Evolutionary conservation across 2,797 vertebrate species (phyloP), one percentile per base, ranked within the genome.

Genomic region (Brachyalestes nurse): DNA sequence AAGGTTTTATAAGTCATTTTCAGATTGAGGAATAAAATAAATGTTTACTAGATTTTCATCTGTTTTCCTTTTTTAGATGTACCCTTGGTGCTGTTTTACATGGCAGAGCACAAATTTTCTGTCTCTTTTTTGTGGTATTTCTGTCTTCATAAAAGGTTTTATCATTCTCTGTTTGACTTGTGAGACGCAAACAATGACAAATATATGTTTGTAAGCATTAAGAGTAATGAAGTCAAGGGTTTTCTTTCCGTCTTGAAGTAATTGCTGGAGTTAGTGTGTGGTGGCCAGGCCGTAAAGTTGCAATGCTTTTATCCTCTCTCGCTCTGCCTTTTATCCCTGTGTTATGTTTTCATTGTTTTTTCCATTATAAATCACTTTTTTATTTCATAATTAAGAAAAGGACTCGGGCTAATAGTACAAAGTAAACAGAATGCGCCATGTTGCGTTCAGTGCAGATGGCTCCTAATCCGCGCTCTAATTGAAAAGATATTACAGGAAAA

Each of bases 281-380:
- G 84, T 78, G 80, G 80, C 82, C 83, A 87, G 78, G 76, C 80
- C 76, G 73, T 88, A 88, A 88, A 87, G 82, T 51, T 84, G 80
- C 61, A 70, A 86, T 79, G 82, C 84, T 86, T 90, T 89, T 88
- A 88, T 84, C 78, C 76, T 73, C 82, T 84, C 78, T 83, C 72
- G 38, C 64, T 86, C 61, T 81, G 64, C 55, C 58, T 88, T 83
- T 84, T 86, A 77, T 79, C 79, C 79, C 78, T 42, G 55, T 88
- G 86, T 88, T 82, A 83, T 83, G 84, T 82, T 85, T 75, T 85
- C 80, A 80, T 75, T 77, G 72, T 73, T 51, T 79, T 88, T 87
- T 87, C 86, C 83, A 82, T 85, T 81, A 84, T 89, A 89, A 87
- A 89, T 89, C 82, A 86, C 83, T 87, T 90, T 75, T 87, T 89